These are phyloP conservation scores for Araneus ventricosus DNA, from an alignment of 1,140 invertebrate genomes.

Conservation along the genomic window DNA sequence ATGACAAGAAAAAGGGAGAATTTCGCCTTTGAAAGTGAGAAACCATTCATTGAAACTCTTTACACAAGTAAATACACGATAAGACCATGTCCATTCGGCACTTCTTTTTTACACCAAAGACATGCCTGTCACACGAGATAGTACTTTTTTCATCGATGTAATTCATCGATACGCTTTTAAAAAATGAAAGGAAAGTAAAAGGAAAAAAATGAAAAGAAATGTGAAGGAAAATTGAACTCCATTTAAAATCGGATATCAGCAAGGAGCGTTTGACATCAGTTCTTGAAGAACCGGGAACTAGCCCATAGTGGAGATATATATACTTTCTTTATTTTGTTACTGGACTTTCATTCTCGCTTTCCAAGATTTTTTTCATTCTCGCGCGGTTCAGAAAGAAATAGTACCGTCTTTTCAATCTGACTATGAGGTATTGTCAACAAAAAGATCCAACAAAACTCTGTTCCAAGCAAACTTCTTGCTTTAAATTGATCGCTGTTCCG, in stretches of 20 bases:
- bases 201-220: conserved; percentile 31
- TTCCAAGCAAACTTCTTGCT: conserved; percentile 51
- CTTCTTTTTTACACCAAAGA: background rate
- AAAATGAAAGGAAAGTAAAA: conserved; percentile 41
- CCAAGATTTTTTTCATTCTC: background rate
- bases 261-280: conserved; percentile 60
- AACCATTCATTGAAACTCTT: conserved; percentile 39
- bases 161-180: conserved; percentile 61
- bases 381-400: background rate
- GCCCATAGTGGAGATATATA: conserved; percentile 29
- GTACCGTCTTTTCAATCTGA: conserved; percentile 71
- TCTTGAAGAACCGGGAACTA: conserved; percentile 47
- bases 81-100: conserved; percentile 12
- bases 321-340: conserved; percentile 1
- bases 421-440: conserved; percentile 74
- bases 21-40: background rate
- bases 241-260: conserved; percentile 70
- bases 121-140: conserved; percentile 44
- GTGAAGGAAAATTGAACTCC: conserved; percentile 61
- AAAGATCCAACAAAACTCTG: conserved; percentile 65
- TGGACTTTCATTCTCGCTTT: conserved; percentile 51
- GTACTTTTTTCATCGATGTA: conserved; percentile 44
- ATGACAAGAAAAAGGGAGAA: background rate
- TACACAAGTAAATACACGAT: conserved; percentile 60
- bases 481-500: conserved; percentile 69